Conservation (phyloP, 2,797 vertebrate genomes). For the Cryptoprocta ferox region DNA sequence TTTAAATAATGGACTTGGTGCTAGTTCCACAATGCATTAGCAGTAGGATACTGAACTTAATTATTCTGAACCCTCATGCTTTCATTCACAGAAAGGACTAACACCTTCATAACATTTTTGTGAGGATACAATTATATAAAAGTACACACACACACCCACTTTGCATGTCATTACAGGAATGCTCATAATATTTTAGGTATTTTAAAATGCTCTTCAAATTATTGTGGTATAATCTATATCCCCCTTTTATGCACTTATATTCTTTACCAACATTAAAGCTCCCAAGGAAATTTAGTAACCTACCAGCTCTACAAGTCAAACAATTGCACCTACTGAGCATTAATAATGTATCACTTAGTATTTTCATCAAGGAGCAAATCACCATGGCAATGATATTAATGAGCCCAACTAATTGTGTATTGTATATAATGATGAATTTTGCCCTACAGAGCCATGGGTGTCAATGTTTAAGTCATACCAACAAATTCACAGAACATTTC, state of each 20-base stretch:
- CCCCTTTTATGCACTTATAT: neutral
- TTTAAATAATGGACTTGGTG: neutral
- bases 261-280: slow-evolving; percentile 1
- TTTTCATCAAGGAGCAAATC: neutral
- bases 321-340: neutral
- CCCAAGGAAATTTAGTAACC: neutral
- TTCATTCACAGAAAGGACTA: neutral
- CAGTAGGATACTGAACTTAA: neutral
- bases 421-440: neutral
- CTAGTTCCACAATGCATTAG: neutral
- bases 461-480: neutral
- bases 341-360: neutral
- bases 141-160: neutral
- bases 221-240: neutral
- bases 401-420: neutral
- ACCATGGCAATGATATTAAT: neutral
- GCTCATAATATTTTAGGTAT: neutral
- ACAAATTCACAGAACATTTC: neutral
- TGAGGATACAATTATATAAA: neutral
- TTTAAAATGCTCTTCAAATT: neutral
- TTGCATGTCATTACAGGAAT: neutral
- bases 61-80: neutral
- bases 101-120: neutral
- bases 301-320: neutral
- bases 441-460: neutral